A percentile compares a stretch with the other conserved stretches of the same genome.
Evolutionary conservation across 2,888 invertebrate species (phyloP).

Genomic region (Brachyptera risi): DNA sequence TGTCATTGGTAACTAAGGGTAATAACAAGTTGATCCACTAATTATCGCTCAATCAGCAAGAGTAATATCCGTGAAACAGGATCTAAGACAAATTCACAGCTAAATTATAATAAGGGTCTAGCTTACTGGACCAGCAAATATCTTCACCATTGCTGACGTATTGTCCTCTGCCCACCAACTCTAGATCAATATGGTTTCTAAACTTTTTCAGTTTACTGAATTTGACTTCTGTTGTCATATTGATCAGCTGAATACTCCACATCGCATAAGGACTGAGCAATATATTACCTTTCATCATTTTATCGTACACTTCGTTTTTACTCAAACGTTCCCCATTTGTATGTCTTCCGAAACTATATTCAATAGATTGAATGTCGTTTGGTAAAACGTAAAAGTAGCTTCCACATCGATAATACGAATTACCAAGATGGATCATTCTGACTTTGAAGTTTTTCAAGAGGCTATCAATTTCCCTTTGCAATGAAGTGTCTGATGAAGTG

Average conservation of each 20-base stretch:
- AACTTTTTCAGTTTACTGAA: no score
- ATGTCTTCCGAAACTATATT: background rate
- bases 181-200: no score
- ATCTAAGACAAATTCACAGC: no score
- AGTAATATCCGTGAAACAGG: no score
- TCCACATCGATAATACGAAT: background rate
- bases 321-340: background rate
- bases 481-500: background rate
- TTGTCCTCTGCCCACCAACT: no score
- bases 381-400: background rate
- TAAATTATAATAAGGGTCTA: no score
- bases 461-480: background rate
- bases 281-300: background rate
- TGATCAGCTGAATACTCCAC: constrained; percentile 27
- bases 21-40: no score
- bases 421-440: background rate
- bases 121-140: no score
- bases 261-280: background rate
- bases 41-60: no score
- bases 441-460: background rate
- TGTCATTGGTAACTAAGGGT: no score
- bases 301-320: background rate
- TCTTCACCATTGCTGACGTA: no score
- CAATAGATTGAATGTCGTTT: background rate
- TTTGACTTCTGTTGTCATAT: no score